Conservation (phyloP, 2,113 vertebrate genomes). For the Ictidomys tridecemlineatus region DNA sequence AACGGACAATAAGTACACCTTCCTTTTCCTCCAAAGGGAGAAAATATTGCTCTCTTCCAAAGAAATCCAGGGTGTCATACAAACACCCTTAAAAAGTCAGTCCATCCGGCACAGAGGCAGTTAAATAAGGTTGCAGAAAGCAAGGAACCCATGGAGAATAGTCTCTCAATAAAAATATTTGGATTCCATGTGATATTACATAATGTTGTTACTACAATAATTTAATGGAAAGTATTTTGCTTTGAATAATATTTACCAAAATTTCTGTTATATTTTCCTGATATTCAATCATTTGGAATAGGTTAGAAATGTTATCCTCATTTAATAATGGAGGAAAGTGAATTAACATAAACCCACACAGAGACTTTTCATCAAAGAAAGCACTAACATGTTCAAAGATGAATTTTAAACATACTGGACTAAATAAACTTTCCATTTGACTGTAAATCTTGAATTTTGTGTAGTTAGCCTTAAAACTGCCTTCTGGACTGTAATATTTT, state of each 20-base stretch:
- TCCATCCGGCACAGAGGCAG: neutral
- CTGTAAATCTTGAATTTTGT: neutral
- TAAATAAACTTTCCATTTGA: neutral
- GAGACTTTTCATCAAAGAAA: neutral
- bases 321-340: neutral
- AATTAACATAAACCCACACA: neutral
- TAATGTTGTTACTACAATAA: neutral
- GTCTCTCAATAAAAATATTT: neutral
- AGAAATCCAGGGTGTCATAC: neutral
- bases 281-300: neutral
- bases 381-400: neutral
- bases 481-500: neutral
- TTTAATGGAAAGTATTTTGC: neutral
- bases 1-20: neutral
- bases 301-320: neutral
- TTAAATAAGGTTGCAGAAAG: neutral
- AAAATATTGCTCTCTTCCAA: neutral
- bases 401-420: neutral
- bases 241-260: neutral
- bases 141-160: neutral
- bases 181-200: neutral
- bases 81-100: neutral
- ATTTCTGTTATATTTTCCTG: neutral
- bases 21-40: neutral
- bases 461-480: neutral